Conservation (phyloP, 2,113 vertebrate genomes). For the Megalops atlanticus region DNA sequence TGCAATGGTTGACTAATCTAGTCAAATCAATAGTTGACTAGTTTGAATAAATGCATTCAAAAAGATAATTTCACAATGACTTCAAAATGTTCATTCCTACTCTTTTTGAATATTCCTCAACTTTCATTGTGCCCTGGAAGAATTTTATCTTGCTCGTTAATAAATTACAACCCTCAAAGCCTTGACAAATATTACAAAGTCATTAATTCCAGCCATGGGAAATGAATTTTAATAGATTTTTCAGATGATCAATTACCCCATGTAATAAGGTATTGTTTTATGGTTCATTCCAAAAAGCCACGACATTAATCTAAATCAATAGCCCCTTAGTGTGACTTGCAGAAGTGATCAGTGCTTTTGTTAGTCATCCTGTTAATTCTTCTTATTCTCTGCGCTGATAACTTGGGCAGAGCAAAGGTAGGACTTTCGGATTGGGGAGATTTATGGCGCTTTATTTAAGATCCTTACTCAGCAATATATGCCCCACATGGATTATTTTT, state of each 20-base stretch:
- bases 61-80: background rate
- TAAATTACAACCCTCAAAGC: conserved; percentile 53
- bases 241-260: conserved; percentile 65
- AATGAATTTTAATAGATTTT: conserved; percentile 59
- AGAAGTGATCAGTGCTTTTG: conserved; percentile 42
- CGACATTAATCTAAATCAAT: conserved; percentile 66
- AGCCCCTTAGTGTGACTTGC: conserved; percentile 46
- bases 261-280: conserved; percentile 68
- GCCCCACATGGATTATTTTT: background rate
- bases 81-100: background rate
- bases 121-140: conserved; percentile 33
- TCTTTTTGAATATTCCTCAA: conserved; percentile 16
- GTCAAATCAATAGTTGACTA: no score
- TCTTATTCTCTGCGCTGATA: conserved; percentile 31
- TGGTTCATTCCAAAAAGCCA: conserved; percentile 54
- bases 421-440: conserved; percentile 26
- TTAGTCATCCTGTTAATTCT: conserved; percentile 39
- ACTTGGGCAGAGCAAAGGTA: conserved; percentile 23
- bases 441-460: conserved; percentile 15
- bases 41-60: background rate
- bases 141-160: conserved; percentile 48
- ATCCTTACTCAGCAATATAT: background rate
- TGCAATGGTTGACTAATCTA: no score
- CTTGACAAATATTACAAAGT: conserved; percentile 49
- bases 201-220: conserved; percentile 54